Evolutionary conservation across 2,113 vertebrate genomes (phyloP).

Genomic region (Oncorhynchus clarkii): DNA sequence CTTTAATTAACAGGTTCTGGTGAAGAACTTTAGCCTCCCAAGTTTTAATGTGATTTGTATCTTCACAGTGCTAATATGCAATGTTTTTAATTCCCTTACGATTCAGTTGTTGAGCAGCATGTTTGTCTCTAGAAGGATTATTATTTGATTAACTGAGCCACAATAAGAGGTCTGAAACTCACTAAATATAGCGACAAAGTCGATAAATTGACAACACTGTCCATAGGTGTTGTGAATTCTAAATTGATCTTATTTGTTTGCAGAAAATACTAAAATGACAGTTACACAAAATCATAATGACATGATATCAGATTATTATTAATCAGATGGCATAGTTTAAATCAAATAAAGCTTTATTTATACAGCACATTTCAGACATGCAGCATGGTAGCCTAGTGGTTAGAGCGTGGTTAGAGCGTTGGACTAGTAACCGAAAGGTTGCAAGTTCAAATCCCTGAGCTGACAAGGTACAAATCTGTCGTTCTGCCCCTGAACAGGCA

Average conservation of each 20-base stretch:
- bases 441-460: no score
- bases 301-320: background rate
- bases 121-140: background rate
- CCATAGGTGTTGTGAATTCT: background rate
- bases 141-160: background rate
- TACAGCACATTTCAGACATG: no score
- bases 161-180: background rate
- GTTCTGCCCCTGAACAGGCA: no score
- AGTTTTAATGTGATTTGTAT: slow-evolving; percentile 15
- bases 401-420: no score
- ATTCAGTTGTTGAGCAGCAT: background rate
- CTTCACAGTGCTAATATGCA: slow-evolving; percentile 21
- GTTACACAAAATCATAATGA: background rate
- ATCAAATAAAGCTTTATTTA: no score
- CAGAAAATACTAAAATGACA: background rate
- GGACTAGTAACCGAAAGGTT: no score
- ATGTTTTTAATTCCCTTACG: slow-evolving; percentile 26
- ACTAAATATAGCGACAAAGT: no score
- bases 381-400: no score
- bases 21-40: slow-evolving; percentile 10
- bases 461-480: no score
- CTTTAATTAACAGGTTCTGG: slow-evolving; percentile 31
- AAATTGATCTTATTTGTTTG: background rate
- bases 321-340: no score
- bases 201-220: background rate